Conservation (phyloP, 2,797 vertebrate species). For the Pseudochromis fuscus region DNA sequence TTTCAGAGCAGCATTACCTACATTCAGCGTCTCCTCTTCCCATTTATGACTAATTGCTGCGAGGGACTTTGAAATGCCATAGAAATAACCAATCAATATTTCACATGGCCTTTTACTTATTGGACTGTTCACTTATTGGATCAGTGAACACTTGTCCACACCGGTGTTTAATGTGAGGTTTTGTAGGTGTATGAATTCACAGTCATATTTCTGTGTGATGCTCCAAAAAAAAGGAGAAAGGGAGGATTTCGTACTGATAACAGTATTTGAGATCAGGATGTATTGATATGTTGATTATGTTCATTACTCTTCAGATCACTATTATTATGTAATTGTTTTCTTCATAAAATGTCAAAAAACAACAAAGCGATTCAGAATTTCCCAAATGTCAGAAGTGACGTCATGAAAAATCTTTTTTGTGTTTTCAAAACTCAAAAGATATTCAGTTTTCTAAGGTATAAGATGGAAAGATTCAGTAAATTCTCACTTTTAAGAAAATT, state of each 20-base stretch:
- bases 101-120: slow-evolving; percentile 44
- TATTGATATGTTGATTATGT: no score
- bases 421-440: no score
- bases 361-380: no score
- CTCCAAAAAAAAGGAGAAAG: not conserved
- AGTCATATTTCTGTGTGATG: not conserved
- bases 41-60: slow-evolving; percentile 43
- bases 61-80: slow-evolving; percentile 24
- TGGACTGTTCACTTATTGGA: slow-evolving; percentile 30
- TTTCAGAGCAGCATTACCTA: slow-evolving; percentile 31
- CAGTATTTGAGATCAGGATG: not conserved
- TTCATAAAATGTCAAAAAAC: no score
- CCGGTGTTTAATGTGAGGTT: not conserved
- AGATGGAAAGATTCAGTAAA: not conserved
- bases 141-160: slow-evolving; percentile 27
- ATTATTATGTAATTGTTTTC: no score
- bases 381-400: no score
- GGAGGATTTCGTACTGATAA: not conserved
- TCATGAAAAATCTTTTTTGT: no score
- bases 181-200: slow-evolving; percentile 2
- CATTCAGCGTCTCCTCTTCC: slow-evolving; percentile 11
- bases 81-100: slow-evolving; percentile 54
- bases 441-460: not conserved
- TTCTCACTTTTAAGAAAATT: no score
- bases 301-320: no score